phyloP scores from a whole-genome alignment of 2,113 vertebrate species.

The Oryzias celebensis region DNA sequence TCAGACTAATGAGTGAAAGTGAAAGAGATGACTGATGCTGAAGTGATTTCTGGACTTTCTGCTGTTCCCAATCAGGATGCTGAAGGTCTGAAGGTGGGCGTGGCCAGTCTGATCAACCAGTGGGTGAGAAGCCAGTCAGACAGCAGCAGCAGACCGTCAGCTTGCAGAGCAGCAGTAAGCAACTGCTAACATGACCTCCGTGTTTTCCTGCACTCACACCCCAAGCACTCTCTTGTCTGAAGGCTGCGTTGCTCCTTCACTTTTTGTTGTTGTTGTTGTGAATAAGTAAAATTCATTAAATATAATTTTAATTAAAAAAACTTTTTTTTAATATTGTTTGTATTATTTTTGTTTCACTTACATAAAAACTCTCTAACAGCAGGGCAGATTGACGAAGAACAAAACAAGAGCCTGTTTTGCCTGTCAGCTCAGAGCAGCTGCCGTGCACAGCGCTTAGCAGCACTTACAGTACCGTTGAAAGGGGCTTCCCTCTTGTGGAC shows the following conservation, averaged over 20 bases:
- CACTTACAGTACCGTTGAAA: background rate
- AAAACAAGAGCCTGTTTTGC: no score
- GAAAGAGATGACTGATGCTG: no score
- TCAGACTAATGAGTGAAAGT: no score
- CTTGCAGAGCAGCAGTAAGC: slow-evolving; percentile 70
- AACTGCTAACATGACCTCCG: background rate
- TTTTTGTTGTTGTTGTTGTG: background rate
- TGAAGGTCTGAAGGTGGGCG: slow-evolving; percentile 79
- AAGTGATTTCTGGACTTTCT: background rate
- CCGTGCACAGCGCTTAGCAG: slow-evolving; percentile 4
- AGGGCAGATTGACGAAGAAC: no score
- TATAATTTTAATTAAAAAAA: no score
- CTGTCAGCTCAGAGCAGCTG: background rate
- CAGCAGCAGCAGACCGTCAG: slow-evolving; percentile 38
- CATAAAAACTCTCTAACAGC: no score
- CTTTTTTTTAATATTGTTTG: no score
- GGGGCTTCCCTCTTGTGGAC: slow-evolving; percentile 44
- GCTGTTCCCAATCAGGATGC: slow-evolving; percentile 63
- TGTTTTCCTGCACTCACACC: background rate
- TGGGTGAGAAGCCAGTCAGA: slow-evolving; percentile 78
- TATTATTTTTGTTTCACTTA: no score
- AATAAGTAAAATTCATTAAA: background rate
- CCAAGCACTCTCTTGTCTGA: no score
- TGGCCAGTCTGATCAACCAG: slow-evolving; percentile 77
- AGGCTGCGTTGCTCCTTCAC: no score